phyloP scores from a whole-genome alignment of 1,140 invertebrate species.

The Onthophagus taurus region DNA sequence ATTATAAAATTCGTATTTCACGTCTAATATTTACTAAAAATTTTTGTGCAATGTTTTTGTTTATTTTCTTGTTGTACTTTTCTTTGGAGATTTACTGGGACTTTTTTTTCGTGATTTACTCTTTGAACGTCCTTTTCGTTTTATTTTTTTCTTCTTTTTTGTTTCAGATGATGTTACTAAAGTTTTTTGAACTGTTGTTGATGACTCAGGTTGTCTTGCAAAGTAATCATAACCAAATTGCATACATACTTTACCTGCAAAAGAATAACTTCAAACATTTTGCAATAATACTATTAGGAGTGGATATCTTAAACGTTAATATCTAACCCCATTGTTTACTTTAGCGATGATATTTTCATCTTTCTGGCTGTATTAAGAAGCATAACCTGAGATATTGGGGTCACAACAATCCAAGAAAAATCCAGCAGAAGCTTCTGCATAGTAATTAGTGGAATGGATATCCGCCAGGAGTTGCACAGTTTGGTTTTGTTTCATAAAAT shows the following conservation, averaged over 20 bases:
- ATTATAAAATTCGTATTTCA: conserved; percentile 9
- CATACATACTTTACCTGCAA: conserved; percentile 37
- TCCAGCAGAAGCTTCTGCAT: too few relatives aligned
- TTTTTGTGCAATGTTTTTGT: conserved; percentile 3
- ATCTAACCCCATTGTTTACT: too few relatives aligned
- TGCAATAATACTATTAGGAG: neutral
- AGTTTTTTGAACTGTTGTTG: conserved; percentile 21
- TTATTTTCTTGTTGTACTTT: conserved; percentile 16
- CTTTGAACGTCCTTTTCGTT: conserved; percentile 3
- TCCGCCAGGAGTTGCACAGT: too few relatives aligned
- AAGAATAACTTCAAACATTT: conserved; percentile 9
- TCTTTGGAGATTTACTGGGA: conserved; percentile 26
- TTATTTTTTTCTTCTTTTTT: conserved; percentile 23
- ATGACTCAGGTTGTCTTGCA: conserved; percentile 35
- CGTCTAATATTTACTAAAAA: conserved; percentile 8
- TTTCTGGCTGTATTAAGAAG: too few relatives aligned
- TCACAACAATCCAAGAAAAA: too few relatives aligned
- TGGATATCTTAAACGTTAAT: too few relatives aligned
- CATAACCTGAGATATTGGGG: too few relatives aligned
- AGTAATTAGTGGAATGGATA: too few relatives aligned
- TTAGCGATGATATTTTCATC: too few relatives aligned
- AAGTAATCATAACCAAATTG: conserved; percentile 44
- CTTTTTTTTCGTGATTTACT: conserved; percentile 4
- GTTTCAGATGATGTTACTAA: conserved; percentile 15
- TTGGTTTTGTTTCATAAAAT: too few relatives aligned